phyloP scores from a whole-genome alignment of 2,797 vertebrate species.

The Poecile montanus region DNA sequence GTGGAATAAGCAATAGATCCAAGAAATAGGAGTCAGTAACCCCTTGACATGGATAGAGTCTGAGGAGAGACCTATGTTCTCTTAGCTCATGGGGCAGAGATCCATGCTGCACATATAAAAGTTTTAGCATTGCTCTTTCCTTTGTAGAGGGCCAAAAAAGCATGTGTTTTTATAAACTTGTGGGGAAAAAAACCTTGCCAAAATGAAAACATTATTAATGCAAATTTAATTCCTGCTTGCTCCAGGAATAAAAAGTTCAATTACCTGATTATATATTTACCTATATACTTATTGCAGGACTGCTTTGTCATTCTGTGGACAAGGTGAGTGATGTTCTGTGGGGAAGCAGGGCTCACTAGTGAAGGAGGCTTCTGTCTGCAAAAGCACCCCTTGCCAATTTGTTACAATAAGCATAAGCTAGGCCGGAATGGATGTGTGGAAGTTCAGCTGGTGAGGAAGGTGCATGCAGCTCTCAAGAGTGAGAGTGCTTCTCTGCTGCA shows the following conservation, averaged over 20 bases:
- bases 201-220: neutral
- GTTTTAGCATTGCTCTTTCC: neutral
- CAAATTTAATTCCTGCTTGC: neutral
- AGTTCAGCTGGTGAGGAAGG: neutral
- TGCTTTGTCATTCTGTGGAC: neutral
- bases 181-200: neutral
- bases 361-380: neutral
- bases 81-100: neutral
- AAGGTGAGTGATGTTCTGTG: neutral
- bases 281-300: neutral
- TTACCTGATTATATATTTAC: neutral
- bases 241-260: neutral
- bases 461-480: neutral
- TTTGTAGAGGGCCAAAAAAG: neutral
- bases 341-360: neutral
- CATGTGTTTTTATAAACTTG: neutral
- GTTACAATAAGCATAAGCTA: rapidly evolving
- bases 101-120: neutral
- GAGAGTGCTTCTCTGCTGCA: rapidly evolving
- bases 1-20: neutral
- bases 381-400: neutral
- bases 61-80: neutral
- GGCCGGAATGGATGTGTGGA: neutral
- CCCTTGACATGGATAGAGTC: neutral
- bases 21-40: neutral